Evolutionary conservation across 2,113 vertebrate genomes (phyloP).

Genomic region (Scomber scombrus): DNA sequence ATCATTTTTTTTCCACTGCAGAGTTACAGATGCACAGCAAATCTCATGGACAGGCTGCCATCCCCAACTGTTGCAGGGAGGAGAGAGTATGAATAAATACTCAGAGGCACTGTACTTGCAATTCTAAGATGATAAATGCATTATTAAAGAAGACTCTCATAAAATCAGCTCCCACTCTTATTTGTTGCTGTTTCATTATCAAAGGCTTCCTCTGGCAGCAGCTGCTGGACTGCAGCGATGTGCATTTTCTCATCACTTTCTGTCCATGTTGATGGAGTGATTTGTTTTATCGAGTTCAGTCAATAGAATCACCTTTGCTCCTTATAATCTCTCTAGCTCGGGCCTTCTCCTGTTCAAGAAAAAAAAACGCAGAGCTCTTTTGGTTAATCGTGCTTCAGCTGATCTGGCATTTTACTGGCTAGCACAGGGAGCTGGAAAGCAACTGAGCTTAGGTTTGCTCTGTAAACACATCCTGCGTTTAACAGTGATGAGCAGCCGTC

Average conservation of each 20-base stretch:
- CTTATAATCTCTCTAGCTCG: constrained; percentile 43
- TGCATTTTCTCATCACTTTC: constrained; percentile 39
- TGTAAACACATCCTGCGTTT: constrained; percentile 44
- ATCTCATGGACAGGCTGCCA: constrained; percentile 45
- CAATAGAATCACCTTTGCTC: constrained; percentile 70
- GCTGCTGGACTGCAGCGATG: constrained; percentile 29
- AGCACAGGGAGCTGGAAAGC: constrained; percentile 31
- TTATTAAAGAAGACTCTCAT: constrained; percentile 58
- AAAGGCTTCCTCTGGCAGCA: constrained; percentile 46
- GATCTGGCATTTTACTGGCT: constrained; percentile 64
- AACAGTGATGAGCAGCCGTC: constrained; percentile 65
- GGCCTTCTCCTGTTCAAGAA: constrained; percentile 43
- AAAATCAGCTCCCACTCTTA: constrained; percentile 40
- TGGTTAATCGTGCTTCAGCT: constrained; percentile 63
- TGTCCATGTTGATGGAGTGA: constrained; percentile 39
- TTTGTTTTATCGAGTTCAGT: constrained; percentile 64
- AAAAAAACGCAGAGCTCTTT: constrained; percentile 54
- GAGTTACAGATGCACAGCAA: constrained; percentile 49
- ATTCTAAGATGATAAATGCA: constrained; percentile 58
- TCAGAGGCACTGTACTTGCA: constrained; percentile 39
- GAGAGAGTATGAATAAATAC: constrained; percentile 44
- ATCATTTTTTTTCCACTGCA: constrained; percentile 24
- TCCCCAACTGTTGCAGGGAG: constrained; percentile 18
- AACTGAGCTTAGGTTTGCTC: constrained; percentile 10
- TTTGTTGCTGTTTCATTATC: constrained; percentile 55